Base-by-base conservation (phyloP, 2,888 invertebrate genomes). In the Limnephilus auricula region DNA sequence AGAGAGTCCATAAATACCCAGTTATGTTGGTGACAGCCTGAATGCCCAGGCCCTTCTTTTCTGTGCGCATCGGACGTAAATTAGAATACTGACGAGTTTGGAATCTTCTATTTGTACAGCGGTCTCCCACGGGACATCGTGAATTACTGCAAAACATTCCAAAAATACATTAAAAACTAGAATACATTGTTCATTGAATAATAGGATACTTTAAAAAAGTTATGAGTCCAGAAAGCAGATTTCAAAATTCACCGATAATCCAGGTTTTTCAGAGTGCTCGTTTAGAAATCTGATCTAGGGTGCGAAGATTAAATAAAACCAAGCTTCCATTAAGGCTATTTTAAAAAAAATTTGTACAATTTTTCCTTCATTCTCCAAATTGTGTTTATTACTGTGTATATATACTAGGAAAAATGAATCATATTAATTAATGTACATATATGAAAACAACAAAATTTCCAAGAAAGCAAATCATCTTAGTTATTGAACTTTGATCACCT, bases 31-130 rank as follows among this genome's bases (percentile, higher is more conserved):
- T 96, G 45, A 96, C 95, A 5, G 99, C 98, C 94, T 98, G 97
- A 50, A 99, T 97, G 30, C 99, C 99, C 95, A 98, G 98, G 0
- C 99, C 99, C 95, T 99, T 99, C 94, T 98, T 98, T 89, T 98
- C 98, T 5, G 99, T 99, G 94, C 97, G 97, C 94, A 98, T 98
- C n/a, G 98, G 98, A 94, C 98, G 98, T 87, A 99, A 97, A 34
- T 97, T 96, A 0, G 98, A 98, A 96, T 98, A 98, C 93, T 98
- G 97, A 93, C 96, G 97, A 95, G 97, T 98, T 94, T 99, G 99
- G 95, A 99, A 99, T 93, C 98, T 97, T 95, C 98, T 98, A 94
- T 99, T 99, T 1, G 99, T 98, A 96, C 99, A 99, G 92, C 98
- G 97, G 90, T 98, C 98, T 9, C 97, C 98, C 79, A 99, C 98